phyloP scores from a whole-genome alignment of 2,113 vertebrate species.

The Dipodomys stephensi region DNA sequence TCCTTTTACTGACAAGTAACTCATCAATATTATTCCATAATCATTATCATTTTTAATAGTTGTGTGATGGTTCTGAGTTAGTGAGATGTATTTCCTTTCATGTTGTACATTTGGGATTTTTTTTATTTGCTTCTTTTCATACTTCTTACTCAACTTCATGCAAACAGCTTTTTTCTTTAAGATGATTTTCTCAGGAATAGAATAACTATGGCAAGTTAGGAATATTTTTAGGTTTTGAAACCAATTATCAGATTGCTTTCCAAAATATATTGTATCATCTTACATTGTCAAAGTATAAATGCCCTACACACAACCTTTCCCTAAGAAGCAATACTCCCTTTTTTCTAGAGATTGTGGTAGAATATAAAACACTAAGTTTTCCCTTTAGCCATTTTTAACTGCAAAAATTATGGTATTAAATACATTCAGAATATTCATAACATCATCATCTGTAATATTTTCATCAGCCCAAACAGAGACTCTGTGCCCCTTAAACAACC shows the following conservation, averaged over 20 bases:
- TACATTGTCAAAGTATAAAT: conserved; percentile 3
- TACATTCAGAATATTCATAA: background rate
- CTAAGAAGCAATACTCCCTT: background rate
- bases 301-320: background rate
- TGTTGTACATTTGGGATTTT: conserved; percentile 3
- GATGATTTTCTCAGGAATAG: background rate
- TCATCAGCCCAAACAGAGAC: background rate
- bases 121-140: conserved; percentile 20
- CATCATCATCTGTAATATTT: background rate
- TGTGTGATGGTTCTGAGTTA: background rate
- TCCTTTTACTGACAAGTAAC: background rate
- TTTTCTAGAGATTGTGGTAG: background rate
- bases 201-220: background rate
- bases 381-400: background rate
- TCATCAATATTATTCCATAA: conserved; percentile 11
- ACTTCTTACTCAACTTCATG: conserved; percentile 17
- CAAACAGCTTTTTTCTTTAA: conserved; percentile 18
- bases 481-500: background rate
- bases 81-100: background rate
- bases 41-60: background rate
- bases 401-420: background rate
- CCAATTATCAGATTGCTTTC: conserved; percentile 27
- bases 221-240: background rate
- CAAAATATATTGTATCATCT: conserved; percentile 17
- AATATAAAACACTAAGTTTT: background rate